Evolutionary conservation across 2,113 vertebrate genomes (phyloP), one percentile per base, ranked within the genome.

Genomic region (Malurus cyaneus): DNA sequence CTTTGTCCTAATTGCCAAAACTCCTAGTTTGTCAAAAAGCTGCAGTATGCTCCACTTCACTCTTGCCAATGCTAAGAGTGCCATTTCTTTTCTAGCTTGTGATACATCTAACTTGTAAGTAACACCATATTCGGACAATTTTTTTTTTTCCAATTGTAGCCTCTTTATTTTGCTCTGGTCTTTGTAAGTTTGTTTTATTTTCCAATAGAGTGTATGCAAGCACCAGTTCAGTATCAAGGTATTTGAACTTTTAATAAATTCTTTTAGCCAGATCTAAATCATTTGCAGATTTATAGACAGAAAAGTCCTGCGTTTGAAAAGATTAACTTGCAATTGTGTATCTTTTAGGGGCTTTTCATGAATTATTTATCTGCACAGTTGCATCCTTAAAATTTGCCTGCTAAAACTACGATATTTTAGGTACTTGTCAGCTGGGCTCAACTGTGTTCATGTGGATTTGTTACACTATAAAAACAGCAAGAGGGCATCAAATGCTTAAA

Each of bases 401-500:
- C 39, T 72, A 54, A 65, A 92, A 85, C 69, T 94, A 89, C 53
- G 29, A 49, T 70, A 76, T 15, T 49, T 41, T 80, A 92, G 60
- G 44, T 71, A 67, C 20, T 84, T 91, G 34, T 36, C 72, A 91
- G 1, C 59, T 65, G 54, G 32, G 23, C 23, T 88, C 9, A 6
- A 36, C 7, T 84, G 82, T 67, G 41, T 41, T 94, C 50, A 14
- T 86, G 59, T 74, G 93, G 78, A 76, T 95, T 96, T 96, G 94
- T 83, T 93, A 82, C 50, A 83, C 44, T 94, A 32, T 91, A 83
- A 96, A 96, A 97, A 52, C 73, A 95, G 66, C 89, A 94, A 93
- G 86, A 91, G 86, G 72, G 44, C 92, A 96, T 96, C 66, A 92
- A 96, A 88, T 97, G 66, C 85, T 94, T 96, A 93, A 94, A 95